Conservation (phyloP, 2,113 vertebrate genomes). For the Castor canadensis region DNA sequence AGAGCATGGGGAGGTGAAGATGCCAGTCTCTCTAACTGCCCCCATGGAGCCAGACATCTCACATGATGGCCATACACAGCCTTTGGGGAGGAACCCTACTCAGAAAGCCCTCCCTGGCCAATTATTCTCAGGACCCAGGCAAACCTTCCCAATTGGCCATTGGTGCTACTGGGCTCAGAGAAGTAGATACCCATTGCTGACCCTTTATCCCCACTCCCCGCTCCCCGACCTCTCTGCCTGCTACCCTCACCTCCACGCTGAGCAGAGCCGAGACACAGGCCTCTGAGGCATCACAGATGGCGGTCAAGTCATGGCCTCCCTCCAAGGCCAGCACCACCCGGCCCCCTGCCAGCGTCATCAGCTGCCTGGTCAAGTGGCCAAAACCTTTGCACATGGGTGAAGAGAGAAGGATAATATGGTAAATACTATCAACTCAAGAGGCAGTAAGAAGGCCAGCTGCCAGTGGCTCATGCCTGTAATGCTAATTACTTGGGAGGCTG, state of each 20-base stretch:
- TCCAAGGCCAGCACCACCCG: conserved; percentile 91
- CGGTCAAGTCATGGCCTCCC: conserved; percentile 92
- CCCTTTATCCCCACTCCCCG: background rate
- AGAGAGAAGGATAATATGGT: background rate
- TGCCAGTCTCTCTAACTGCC: background rate
- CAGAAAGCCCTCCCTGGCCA: background rate
- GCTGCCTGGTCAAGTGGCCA: conserved; percentile 91
- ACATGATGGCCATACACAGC: background rate
- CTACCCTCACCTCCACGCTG: conserved; percentile 87
- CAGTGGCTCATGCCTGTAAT: no score
- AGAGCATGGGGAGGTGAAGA: background rate
- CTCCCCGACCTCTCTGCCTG: no score
- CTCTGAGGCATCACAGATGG: conserved; percentile 93
- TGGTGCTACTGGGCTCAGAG: background rate
- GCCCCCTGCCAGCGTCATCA: conserved; percentile 91
- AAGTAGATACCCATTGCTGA: background rate
- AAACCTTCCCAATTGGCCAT: background rate
- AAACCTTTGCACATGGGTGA: conserved; percentile 84
- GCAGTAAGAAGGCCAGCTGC: background rate
- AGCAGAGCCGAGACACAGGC: conserved; percentile 90
- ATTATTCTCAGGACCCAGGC: background rate
- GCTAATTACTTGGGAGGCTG: no score
- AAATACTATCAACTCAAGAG: background rate
- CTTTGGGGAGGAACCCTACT: background rate
- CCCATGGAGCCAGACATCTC: no score